These are phyloP conservation scores for Amblyteles armatorius DNA, from an alignment of 2,888 invertebrate genomes.

Conservation along the genomic window DNA sequence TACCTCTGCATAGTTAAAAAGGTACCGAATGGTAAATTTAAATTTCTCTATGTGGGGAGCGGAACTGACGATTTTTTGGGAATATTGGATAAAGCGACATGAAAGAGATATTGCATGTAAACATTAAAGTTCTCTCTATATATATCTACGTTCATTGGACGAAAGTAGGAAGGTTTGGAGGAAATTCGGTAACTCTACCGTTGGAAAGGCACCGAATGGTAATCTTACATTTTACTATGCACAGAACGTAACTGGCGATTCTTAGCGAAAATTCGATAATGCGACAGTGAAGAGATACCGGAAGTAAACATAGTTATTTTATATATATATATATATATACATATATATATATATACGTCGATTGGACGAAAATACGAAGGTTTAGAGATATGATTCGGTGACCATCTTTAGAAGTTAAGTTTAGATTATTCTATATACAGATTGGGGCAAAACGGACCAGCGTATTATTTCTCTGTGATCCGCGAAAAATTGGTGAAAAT, in stretches of 20 bases:
- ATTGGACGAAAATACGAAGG: too few relatives aligned
- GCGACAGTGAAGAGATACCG: neutral
- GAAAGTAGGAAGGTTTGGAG: neutral
- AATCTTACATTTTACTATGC: too few relatives aligned
- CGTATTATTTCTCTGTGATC: neutral
- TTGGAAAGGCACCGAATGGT: neutral
- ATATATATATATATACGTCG: too few relatives aligned
- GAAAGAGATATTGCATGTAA: too few relatives aligned
- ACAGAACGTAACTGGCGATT: too few relatives aligned
- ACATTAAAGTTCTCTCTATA: neutral
- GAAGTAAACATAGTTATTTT: neutral
- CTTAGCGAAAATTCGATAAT: neutral
- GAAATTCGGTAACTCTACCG: neutral
- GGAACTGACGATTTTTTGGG: neutral
- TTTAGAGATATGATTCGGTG: too few relatives aligned
- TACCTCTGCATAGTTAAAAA: neutral
- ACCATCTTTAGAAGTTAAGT: too few relatives aligned
- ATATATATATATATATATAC: too few relatives aligned
- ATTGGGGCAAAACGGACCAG: neutral
- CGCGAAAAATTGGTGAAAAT: neutral
- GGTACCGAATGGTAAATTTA: neutral
- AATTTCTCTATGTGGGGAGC: too few relatives aligned
- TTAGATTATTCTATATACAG: neutral
- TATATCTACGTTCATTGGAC: neutral
- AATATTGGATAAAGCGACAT: neutral